Conservation (phyloP, 2,113 vertebrate species). For the Prunella fulvescens region DNA sequence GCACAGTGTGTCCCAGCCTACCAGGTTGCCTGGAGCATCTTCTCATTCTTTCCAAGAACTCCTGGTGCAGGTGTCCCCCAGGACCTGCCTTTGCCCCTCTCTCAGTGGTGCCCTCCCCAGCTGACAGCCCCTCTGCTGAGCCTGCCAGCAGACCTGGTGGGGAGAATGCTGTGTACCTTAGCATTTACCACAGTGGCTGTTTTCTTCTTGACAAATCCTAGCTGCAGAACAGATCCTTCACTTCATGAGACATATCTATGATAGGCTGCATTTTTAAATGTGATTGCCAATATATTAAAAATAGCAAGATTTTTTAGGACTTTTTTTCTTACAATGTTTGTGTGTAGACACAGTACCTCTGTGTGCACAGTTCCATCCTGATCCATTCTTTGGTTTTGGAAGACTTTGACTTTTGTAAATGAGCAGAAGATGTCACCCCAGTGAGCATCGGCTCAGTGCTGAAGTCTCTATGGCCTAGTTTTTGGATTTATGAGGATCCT, state of each 20-base stretch:
- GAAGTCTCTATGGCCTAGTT: not conserved
- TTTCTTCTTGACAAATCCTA: not conserved
- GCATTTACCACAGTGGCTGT: not conserved
- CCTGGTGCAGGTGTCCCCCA: accelerated
- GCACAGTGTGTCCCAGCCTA: accelerated
- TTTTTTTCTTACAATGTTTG: not conserved
- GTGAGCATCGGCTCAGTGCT: not conserved
- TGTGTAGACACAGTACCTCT: not conserved
- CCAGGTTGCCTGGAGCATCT: not conserved
- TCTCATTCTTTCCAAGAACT: not conserved
- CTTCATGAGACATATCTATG: not conserved
- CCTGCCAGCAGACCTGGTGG: not conserved
- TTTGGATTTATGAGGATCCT: not conserved
- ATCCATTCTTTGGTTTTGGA: not conserved
- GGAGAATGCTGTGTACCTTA: accelerated
- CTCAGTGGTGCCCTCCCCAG: not conserved
- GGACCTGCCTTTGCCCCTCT: not conserved
- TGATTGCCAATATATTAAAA: not conserved
- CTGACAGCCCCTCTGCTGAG: not conserved
- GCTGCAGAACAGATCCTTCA: not conserved
- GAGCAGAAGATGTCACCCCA: not conserved
- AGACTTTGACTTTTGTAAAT: not conserved
- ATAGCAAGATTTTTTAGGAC: not conserved
- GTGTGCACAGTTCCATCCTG: not conserved
- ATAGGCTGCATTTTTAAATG: not conserved